Evolutionary conservation across 2,113 vertebrate species (phyloP).

Genomic region (Sphyrna mokarran): DNA sequence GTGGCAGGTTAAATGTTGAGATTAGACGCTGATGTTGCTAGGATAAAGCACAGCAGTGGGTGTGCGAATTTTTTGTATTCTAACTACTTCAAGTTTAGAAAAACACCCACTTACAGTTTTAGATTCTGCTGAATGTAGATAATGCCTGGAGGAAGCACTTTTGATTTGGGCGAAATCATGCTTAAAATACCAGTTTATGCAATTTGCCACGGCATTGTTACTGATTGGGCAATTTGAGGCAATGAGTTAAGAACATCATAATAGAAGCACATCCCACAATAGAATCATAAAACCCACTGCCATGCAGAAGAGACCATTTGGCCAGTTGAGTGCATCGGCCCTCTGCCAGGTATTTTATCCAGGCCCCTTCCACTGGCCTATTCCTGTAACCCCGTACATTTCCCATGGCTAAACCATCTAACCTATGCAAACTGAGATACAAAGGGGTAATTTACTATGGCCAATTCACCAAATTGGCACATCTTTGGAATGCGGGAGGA

Average conservation of each 20-base stretch:
- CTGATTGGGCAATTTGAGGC: neutral
- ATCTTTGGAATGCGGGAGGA: too few species aligned
- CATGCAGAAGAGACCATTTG: neutral
- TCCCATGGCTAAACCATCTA: too few species aligned
- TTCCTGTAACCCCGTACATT: too few species aligned
- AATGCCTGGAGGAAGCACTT: neutral
- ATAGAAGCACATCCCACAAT: neutral
- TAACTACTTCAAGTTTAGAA: neutral
- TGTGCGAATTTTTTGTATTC: neutral
- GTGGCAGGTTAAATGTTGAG: neutral
- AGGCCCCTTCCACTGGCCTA: too few species aligned
- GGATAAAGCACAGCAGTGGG: neutral
- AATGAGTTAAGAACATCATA: neutral
- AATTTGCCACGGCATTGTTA: neutral
- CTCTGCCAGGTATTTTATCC: too few species aligned
- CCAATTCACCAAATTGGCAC: too few species aligned
- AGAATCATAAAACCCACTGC: too few species aligned
- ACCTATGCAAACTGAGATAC: too few species aligned
- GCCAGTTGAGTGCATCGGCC: too few species aligned
- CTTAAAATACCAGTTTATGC: neutral
- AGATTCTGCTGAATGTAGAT: neutral
- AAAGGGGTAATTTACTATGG: too few species aligned
- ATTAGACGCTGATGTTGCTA: slow-evolving; percentile 1
- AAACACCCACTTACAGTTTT: neutral
- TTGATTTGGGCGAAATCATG: neutral